Evolutionary conservation across 2,888 invertebrate genomes (phyloP).

Genomic region (Melipona beecheii): DNA sequence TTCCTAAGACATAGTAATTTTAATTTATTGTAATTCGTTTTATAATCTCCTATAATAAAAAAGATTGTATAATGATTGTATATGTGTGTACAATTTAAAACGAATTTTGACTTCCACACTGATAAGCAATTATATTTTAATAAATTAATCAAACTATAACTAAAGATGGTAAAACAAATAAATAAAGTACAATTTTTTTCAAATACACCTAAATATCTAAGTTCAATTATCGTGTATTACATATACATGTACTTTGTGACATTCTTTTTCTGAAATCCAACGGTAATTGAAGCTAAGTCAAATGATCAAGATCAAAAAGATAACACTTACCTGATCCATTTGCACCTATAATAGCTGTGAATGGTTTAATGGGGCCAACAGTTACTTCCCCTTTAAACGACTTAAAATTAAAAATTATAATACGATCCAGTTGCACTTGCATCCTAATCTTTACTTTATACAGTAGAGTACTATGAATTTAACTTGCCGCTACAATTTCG

Average conservation of each 20-base stretch:
- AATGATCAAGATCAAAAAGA: constrained; percentile 29
- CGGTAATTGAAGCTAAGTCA: not conserved
- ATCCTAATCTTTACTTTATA: constrained; percentile 25
- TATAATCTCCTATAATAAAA: too few species aligned
- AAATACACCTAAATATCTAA: not conserved
- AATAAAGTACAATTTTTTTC: not conserved
- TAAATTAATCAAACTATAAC: not conserved
- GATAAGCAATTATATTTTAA: too few species aligned
- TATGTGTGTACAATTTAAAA: too few species aligned
- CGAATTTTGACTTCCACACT: too few species aligned
- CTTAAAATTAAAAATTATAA: constrained; percentile 91
- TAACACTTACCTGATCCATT: constrained; percentile 97
- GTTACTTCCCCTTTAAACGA: constrained; percentile 97
- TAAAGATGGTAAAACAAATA: not conserved
- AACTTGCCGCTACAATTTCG: constrained; percentile 12
- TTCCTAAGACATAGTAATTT: constrained; percentile 93
- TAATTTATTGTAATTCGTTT: too few species aligned
- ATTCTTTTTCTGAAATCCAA: not conserved
- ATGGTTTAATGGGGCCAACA: constrained; percentile 97
- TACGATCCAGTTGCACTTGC: constrained; percentile 88
- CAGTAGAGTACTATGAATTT: not conserved
- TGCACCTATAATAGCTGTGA: constrained; percentile 99
- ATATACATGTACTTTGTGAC: not conserved
- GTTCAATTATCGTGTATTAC: too few species aligned
- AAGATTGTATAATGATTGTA: too few species aligned